Evolutionary conservation across 2,888 invertebrate species (phyloP).

Genomic region (Chymomyza caudatula): DNA sequence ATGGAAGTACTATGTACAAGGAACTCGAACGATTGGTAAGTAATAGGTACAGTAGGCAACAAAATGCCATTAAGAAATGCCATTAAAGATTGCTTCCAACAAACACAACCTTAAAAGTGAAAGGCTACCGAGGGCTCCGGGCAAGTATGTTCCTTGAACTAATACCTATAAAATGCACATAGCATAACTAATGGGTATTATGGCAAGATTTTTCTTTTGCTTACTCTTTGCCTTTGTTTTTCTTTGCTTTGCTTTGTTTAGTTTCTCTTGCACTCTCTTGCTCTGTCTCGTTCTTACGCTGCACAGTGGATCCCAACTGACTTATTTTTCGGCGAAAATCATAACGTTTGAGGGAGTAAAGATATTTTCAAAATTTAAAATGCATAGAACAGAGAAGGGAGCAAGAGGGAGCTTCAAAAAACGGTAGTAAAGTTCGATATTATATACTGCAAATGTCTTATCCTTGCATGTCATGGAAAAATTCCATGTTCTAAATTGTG

Average conservation of each 20-base stretch:
- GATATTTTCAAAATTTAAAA: no score
- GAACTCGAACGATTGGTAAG: not conserved
- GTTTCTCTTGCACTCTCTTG: not conserved
- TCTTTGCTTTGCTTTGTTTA: not conserved
- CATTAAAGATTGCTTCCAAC: no score
- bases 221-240: not conserved
- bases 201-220: not conserved
- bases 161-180: constrained; percentile 44
- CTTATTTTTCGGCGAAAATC: no score
- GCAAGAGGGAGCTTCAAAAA: no score
- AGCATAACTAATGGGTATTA: constrained; percentile 55
- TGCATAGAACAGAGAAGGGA: no score
- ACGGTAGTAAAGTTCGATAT: no score
- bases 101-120: not conserved
- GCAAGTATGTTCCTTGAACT: not conserved
- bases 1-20: not conserved
- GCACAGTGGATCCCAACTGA: no score
- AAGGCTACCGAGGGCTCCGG: not conserved
- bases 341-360: no score
- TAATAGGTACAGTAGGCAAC: not conserved
- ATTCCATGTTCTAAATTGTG: no score
- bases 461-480: no score
- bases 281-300: not conserved
- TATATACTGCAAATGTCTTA: no score
- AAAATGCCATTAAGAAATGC: no score